These are phyloP conservation scores for Drosophila obscura DNA, from an alignment of 1,140 invertebrate genomes.

Conservation along the genomic window DNA sequence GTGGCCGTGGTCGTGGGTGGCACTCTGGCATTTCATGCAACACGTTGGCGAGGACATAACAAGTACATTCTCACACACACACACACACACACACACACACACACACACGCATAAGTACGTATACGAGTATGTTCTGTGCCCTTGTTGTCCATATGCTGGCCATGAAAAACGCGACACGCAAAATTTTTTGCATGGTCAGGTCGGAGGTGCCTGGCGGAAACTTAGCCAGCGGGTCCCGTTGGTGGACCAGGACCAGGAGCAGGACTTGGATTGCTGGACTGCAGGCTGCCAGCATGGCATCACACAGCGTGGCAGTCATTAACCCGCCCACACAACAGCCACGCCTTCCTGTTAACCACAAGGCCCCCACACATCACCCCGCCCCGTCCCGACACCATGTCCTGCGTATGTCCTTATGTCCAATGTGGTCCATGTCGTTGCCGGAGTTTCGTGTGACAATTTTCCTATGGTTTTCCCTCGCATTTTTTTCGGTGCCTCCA, in stretches of 20 bases:
- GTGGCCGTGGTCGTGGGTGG: not conserved
- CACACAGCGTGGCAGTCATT: constrained; percentile 33
- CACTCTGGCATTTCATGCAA: constrained; percentile 29
- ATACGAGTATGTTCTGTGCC: too few species aligned
- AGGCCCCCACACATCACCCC: not conserved
- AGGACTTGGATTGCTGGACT: constrained; percentile 21
- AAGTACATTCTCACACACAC: constrained; percentile 20
- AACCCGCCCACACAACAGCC: constrained; percentile 25
- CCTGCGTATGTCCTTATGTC: not conserved
- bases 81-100: not conserved
- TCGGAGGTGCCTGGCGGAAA: constrained; percentile 10
- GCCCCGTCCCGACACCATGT: not conserved
- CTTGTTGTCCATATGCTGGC: constrained; percentile 17
- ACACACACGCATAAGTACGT: too few species aligned
- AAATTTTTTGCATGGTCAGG: constrained; percentile 35
- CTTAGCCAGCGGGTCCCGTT: constrained; percentile 6
- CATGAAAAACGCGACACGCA: constrained; percentile 44
- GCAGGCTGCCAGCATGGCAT: constrained; percentile 18
- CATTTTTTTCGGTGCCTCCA: constrained; percentile 15
- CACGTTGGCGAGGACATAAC: constrained; percentile 44
- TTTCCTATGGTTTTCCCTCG: constrained; percentile 22
- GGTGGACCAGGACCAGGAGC: not conserved
- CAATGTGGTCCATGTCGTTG: constrained; percentile 12
- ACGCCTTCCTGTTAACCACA: constrained; percentile 30
- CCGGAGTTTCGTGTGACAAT: constrained; percentile 39